These are phyloP conservation scores for Diplolepis rosae DNA, from an alignment of 2,888 invertebrate genomes.

Conservation along the genomic window DNA sequence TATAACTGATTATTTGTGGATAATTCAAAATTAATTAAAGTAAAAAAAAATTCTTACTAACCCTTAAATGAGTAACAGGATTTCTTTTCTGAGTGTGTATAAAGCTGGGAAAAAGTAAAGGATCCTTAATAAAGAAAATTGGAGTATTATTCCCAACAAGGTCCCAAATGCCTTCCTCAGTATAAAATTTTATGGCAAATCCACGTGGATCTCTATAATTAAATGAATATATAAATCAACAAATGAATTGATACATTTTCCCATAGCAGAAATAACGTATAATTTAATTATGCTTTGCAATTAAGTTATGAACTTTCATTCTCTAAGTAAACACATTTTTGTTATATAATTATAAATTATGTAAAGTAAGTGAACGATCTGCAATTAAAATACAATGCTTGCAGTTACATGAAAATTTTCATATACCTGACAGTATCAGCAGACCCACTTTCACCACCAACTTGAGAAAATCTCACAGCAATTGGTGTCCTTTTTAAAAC, in stretches of 20 bases:
- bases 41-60: background rate
- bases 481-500: slow-evolving; percentile 17
- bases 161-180: slow-evolving; percentile 31
- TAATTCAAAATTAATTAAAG: background rate
- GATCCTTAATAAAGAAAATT: slow-evolving; percentile 32
- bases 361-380: background rate
- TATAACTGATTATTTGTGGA: no score
- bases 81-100: slow-evolving; percentile 32
- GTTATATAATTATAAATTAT: background rate
- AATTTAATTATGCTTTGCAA: no score
- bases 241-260: no score
- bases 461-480: slow-evolving; percentile 24
- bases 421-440: slow-evolving; percentile 45
- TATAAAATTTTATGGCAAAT: slow-evolving; percentile 32
- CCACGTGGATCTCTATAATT: slow-evolving; percentile 24
- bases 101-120: slow-evolving; percentile 28
- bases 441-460: slow-evolving; percentile 17
- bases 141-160: slow-evolving; percentile 33
- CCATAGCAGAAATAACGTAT: no score
- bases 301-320: no score
- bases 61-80: slow-evolving; percentile 29
- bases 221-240: background rate
- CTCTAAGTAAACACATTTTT: no score
- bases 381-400: background rate
- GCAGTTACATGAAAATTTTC: background rate